Conservation (phyloP, 2,888 invertebrate species). For the Heliconius aoede region DNA sequence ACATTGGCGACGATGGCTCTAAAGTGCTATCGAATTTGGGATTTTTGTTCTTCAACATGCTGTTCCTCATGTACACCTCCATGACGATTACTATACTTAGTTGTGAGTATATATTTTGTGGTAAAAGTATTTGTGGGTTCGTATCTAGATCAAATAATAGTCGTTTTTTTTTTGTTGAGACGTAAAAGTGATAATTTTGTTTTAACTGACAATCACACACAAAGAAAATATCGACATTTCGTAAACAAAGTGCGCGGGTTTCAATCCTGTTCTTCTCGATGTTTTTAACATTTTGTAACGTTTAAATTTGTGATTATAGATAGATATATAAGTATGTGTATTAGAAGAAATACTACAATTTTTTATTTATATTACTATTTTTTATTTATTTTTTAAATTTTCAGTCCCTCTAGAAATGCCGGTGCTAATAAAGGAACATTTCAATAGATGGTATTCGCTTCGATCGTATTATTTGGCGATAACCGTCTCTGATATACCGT, state of each 20-base stretch:
- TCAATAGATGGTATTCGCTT: constrained; percentile 98
- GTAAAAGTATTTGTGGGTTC: not conserved
- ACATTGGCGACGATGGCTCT: constrained; percentile 97
- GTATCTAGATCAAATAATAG: not conserved
- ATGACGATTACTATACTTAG: constrained; percentile 99
- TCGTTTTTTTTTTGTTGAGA: no score
- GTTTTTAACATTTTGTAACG: no score
- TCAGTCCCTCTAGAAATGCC: constrained; percentile 97
- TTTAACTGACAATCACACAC: not conserved
- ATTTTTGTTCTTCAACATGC: constrained; percentile 98
- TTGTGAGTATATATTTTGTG: constrained; percentile 86
- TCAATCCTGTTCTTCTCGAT: not conserved
- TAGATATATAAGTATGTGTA: no score
- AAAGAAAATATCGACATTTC: no score
- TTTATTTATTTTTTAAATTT: constrained; percentile 56
- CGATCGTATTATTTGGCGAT: constrained; percentile 97
- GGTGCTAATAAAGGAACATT: constrained; percentile 96
- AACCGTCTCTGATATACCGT: constrained; percentile 98
- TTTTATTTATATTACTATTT: constrained; percentile 33
- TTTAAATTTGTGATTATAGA: no score
- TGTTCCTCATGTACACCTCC: constrained; percentile 99
- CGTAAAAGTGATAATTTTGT: not conserved
- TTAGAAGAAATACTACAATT: not conserved
- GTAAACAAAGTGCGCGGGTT: not conserved
- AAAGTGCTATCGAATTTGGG: constrained; percentile 98